A percentile compares a stretch with the other conserved stretches of the same genome.
Evolutionary conservation across 2,113 vertebrate species (phyloP).

Genomic region (Struthidea cinerea): DNA sequence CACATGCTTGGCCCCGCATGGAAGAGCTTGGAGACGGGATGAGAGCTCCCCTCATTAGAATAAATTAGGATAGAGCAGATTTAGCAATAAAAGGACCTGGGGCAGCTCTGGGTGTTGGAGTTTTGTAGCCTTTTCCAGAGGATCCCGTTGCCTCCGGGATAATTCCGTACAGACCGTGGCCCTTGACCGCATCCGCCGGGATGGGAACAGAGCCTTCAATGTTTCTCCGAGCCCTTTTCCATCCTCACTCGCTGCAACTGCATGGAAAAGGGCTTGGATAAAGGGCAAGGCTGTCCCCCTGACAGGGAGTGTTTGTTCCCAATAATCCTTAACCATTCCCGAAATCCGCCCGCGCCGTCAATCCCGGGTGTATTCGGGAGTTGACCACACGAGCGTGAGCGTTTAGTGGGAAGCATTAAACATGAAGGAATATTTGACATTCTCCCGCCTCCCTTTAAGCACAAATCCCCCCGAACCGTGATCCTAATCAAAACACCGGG

Average conservation of each 20-base stretch:
- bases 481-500: not conserved
- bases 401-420: fast-evolving
- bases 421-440: fast-evolving
- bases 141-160: not conserved
- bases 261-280: not conserved
- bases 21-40: not conserved
- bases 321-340: fast-evolving
- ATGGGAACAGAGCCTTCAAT: not conserved
- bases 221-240: not conserved
- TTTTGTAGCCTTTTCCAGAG: not conserved
- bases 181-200: not conserved
- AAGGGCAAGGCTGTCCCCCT: not conserved
- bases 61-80: not conserved
- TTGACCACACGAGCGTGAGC: fast-evolving
- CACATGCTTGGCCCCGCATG: not conserved
- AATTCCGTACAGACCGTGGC: fast-evolving
- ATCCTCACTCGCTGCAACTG: fast-evolving
- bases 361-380: fast-evolving
- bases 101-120: not conserved
- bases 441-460: not conserved
- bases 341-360: fast-evolving
- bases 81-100: not conserved
- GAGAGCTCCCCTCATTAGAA: not conserved
- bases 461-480: not conserved
- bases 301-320: not conserved